Conservation (phyloP, 2,113 vertebrate species). For the Galeopterus variegatus region DNA sequence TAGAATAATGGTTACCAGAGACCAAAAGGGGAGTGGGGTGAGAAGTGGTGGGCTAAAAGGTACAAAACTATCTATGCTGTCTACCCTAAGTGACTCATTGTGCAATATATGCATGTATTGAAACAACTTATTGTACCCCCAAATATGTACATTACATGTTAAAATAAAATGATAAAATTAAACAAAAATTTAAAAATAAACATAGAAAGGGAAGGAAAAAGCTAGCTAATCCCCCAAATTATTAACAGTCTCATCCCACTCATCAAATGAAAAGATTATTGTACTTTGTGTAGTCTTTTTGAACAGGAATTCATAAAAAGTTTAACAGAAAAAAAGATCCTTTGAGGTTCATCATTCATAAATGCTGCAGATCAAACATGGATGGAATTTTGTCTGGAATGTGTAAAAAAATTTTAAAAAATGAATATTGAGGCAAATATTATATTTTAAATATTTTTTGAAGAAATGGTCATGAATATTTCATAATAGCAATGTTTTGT, state of each 20-base stretch:
- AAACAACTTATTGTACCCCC: too few species aligned
- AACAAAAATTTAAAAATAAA: too few species aligned
- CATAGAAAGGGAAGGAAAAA: slow-evolving; percentile 21
- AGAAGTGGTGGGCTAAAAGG: too few species aligned
- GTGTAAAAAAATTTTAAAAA: slow-evolving; percentile 47
- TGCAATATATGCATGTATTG: too few species aligned
- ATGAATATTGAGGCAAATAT: slow-evolving; percentile 67
- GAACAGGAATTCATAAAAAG: slow-evolving; percentile 75
- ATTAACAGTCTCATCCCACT: slow-evolving; percentile 50
- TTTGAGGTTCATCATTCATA: slow-evolving; percentile 78
- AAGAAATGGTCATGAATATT: slow-evolving; percentile 74
- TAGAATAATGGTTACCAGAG: too few species aligned
- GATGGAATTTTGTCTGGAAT: slow-evolving; percentile 67
- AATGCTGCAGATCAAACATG: slow-evolving; percentile 67
- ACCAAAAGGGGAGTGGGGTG: too few species aligned
- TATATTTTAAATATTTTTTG: slow-evolving; percentile 64
- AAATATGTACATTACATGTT: too few species aligned
- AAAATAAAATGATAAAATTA: too few species aligned
- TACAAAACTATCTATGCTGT: too few species aligned
- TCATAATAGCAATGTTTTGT: slow-evolving; percentile 66
- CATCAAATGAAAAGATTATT: slow-evolving; percentile 64
- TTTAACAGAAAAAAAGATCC: slow-evolving; percentile 74
- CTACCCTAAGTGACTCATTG: too few species aligned
- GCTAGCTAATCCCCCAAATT: slow-evolving; percentile 56
- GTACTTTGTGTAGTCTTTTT: slow-evolving; percentile 72